Evolutionary conservation across 2,113 vertebrate genomes (phyloP).

Genomic region (Cheilinus undulatus): DNA sequence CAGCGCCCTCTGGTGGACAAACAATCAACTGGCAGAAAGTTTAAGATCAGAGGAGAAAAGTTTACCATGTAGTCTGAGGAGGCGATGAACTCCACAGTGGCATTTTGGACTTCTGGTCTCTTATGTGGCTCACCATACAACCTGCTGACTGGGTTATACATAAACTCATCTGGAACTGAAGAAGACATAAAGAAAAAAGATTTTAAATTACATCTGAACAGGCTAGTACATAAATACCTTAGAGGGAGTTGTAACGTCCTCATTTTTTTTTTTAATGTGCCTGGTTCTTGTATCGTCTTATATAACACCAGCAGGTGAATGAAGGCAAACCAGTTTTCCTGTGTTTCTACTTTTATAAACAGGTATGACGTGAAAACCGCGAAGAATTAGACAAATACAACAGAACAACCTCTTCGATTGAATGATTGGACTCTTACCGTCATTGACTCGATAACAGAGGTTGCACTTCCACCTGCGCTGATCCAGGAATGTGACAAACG

Average conservation of each 20-base stretch:
- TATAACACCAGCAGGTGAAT: too few relatives aligned
- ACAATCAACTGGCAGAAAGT: not conserved
- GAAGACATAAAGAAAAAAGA: not conserved
- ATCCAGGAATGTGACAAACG: constrained; percentile 97
- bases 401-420: not conserved
- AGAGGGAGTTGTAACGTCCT: too few relatives aligned
- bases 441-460: constrained; percentile 96
- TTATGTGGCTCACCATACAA: constrained; percentile 98
- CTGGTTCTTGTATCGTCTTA: too few relatives aligned
- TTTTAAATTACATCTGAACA: too few relatives aligned
- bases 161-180: constrained; percentile 97
- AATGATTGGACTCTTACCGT: constrained; percentile 82
- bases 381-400: too few relatives aligned
- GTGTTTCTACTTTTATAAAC: too few relatives aligned
- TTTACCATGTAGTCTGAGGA: constrained; percentile 99
- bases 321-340: too few relatives aligned
- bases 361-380: not conserved
- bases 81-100: constrained; percentile 97
- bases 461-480: constrained; percentile 98
- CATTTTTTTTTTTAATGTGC: too few relatives aligned
- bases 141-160: constrained; percentile 97
- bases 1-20: constrained; percentile 55
- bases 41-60: too few relatives aligned
- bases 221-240: too few relatives aligned
- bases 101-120: constrained; percentile 96